These are phyloP conservation scores for Matsumyia berberina DNA, from an alignment of 2,888 invertebrate species.

Conservation along the genomic window DNA sequence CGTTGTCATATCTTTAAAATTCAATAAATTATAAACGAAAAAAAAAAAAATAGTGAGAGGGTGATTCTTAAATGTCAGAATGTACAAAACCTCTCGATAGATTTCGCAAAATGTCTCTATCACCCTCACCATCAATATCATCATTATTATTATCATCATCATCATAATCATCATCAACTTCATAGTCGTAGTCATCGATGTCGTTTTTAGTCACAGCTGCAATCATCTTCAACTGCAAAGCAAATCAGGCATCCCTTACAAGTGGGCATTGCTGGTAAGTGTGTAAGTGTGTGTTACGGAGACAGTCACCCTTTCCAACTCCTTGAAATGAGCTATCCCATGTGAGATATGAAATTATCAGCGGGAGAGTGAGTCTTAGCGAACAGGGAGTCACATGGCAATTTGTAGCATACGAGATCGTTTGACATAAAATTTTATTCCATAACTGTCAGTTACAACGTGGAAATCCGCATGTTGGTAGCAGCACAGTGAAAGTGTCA, in stretches of 20 bases:
- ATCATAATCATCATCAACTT: constrained; percentile 29
- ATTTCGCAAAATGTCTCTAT: constrained; percentile 61
- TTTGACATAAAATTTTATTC: constrained; percentile 69
- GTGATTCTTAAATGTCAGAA: constrained; percentile 65
- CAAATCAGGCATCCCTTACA: constrained; percentile 43
- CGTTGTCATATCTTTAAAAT: constrained; percentile 49
- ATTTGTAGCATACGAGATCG: constrained; percentile 40
- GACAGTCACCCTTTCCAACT: constrained; percentile 19
- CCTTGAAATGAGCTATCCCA: constrained; percentile 32
- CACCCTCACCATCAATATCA: constrained; percentile 23
- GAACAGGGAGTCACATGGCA: constrained; percentile 13
- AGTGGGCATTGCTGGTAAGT: constrained; percentile 23
- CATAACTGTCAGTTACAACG: constrained; percentile 67
- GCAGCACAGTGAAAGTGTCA: constrained; percentile 63
- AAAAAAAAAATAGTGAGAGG: constrained; percentile 14
- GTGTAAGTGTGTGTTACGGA: constrained; percentile 12
- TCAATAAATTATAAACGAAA: constrained; percentile 54
- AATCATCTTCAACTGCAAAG: constrained; percentile 59
- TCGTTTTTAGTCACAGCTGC: constrained; percentile 56
- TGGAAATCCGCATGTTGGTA: constrained; percentile 56
- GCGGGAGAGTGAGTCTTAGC: not conserved
- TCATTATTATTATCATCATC: constrained; percentile 13
- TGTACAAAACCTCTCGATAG: constrained; percentile 60
- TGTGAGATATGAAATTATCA: constrained; percentile 55
- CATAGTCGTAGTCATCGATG: constrained; percentile 37